Conservation (phyloP, 2,888 invertebrate genomes). For the Hirtodrosophila confusa region DNA sequence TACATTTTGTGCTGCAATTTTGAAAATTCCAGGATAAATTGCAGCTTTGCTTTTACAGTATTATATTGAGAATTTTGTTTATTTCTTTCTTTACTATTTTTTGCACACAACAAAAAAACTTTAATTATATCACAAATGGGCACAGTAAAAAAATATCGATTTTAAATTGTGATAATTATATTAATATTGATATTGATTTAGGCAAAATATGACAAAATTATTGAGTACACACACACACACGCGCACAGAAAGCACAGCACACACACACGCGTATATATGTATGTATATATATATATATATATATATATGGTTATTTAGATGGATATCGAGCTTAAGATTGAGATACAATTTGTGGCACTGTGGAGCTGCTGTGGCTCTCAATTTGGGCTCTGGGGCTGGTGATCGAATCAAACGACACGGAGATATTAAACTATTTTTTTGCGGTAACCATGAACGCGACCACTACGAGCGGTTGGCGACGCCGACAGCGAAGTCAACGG, state of each 20-base stretch:
- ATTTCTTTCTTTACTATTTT: no score
- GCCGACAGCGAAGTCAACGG: conserved; percentile 64
- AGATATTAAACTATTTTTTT: conserved; percentile 84
- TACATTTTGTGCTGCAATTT: neutral
- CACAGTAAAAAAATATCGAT: conserved; percentile 45
- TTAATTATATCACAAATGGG: conserved; percentile 43
- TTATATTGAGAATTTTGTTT: no score
- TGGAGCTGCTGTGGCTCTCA: no score
- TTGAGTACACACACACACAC: conserved; percentile 5
- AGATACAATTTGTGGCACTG: neutral
- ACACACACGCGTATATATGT: conserved; percentile 2
- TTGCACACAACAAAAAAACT: conserved; percentile 18
- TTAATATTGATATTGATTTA: conserved; percentile 8
- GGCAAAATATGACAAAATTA: conserved; percentile 18
- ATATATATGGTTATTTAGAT: neutral
- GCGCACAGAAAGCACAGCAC: conserved; percentile 1
- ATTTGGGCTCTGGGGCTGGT: conserved; percentile 59
- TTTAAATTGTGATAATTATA: conserved; percentile 24
- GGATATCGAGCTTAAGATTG: conserved; percentile 8
- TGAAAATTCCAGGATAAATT: no score
- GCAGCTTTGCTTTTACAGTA: no score
- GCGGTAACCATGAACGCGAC: conserved; percentile 84
- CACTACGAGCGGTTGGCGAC: conserved; percentile 82
- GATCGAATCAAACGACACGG: conserved; percentile 84
- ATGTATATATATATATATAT: no score